A percentile compares a stretch with the other conserved stretches of the same genome.
These are phyloP conservation scores for Ditylenchus weischeri DNA, from an alignment of 2,888 invertebrate genomes.

Conservation along the genomic window DNA sequence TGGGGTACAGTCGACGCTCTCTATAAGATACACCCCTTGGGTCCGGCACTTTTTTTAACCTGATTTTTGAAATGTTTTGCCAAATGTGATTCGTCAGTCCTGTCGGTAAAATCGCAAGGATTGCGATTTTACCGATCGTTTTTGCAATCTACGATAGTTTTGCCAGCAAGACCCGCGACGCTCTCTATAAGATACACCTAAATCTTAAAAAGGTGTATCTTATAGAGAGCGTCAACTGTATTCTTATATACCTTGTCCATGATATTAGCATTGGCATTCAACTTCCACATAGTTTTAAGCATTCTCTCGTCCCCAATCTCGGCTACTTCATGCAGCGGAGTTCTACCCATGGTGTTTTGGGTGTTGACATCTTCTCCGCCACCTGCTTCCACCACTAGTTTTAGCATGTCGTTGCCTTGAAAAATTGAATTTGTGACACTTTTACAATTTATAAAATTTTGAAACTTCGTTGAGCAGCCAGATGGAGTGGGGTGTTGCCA, in stretches of 20 bases:
- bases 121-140: no score
- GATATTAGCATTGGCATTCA: slow-evolving; percentile 82
- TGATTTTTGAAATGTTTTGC: no score
- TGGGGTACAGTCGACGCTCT: no score
- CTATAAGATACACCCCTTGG: no score
- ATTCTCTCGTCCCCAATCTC: slow-evolving; percentile 90
- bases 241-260: slow-evolving; percentile 28
- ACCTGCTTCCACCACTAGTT: slow-evolving; percentile 40
- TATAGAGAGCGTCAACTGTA: no score
- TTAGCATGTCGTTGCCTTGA: slow-evolving; percentile 30
- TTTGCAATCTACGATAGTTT: no score
- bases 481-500: slow-evolving; percentile 89
- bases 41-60: no score
- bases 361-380: slow-evolving; percentile 82
- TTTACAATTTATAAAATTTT: not conserved
- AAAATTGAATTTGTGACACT: slow-evolving; percentile 6
- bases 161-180: no score
- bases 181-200: no score
- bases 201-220: no score
- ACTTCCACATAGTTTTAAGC: slow-evolving; percentile 90
- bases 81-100: no score
- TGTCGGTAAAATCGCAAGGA: no score
- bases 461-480: slow-evolving; percentile 82
- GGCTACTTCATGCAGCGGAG: slow-evolving; percentile 89
- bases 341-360: slow-evolving; percentile 88